Evolutionary conservation across 2,113 vertebrate genomes (phyloP).

Genomic region (Oncorhynchus kisutch): DNA sequence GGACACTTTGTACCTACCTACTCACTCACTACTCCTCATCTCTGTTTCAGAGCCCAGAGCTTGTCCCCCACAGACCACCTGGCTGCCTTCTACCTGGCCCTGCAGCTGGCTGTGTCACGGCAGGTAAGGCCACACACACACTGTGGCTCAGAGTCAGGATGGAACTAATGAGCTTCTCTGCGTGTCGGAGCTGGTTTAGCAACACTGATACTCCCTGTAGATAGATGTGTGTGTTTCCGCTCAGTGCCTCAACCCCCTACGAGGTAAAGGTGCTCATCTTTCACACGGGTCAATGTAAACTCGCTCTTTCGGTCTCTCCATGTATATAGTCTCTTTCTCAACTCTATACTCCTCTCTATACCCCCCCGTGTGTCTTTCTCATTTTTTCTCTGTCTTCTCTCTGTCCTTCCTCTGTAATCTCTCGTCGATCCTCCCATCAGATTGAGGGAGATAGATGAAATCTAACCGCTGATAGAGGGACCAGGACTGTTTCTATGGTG

Average conservation of each 20-base stretch:
- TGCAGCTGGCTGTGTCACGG: slow-evolving; percentile 96
- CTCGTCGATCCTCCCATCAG: too few species aligned
- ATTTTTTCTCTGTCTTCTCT: neutral
- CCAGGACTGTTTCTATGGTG: too few species aligned
- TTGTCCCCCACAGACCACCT: slow-evolving; percentile 94
- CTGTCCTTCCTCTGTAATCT: neutral
- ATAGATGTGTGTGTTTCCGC: too few species aligned
- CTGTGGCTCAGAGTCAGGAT: too few species aligned
- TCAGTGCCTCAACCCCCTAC: too few species aligned
- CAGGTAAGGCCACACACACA: slow-evolving; percentile 79
- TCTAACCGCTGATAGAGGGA: neutral
- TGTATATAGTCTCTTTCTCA: neutral
- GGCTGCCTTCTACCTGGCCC: slow-evolving; percentile 92
- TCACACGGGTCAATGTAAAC: neutral
- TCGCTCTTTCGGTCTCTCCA: neutral
- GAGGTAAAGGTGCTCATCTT: too few species aligned
- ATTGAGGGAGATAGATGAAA: too few species aligned
- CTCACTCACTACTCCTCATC: neutral
- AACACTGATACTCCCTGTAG: too few species aligned
- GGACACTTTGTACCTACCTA: neutral
- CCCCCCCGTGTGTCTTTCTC: neutral
- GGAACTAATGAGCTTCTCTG: too few species aligned
- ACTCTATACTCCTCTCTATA: neutral
- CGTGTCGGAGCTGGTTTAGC: too few species aligned
- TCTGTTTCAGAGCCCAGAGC: slow-evolving; percentile 85